Evolutionary conservation across 1,140 invertebrate genomes (phyloP), one percentile per base, ranked within the genome.

Genomic region (Nylanderia fulva): DNA sequence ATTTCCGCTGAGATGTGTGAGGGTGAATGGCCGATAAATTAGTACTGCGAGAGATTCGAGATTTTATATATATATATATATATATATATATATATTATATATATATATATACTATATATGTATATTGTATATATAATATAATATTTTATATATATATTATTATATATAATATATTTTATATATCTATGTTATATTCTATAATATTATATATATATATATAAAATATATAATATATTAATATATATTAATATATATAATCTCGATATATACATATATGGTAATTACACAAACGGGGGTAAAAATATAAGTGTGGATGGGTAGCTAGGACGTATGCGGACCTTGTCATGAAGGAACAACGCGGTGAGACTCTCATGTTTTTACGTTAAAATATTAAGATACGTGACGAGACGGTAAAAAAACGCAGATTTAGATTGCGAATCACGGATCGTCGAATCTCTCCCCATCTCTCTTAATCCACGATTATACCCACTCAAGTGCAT

Each of bases 21-120:
- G 69, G 27, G 83, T 84, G 68, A 88, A 86, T 80, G 88, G 77
- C 77, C 87, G 68, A 88, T 77, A 89, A 77, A 85, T 24, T 54
- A 79, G 42, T 39, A 39, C 74, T 58, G 82, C 85, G 58, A 84
- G 69, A 82, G 56, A 80, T 75, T 69, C 61, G 64, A 72, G 63
- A 82, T 64, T 64, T 45, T 45, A 79, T 66, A 77, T 77, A 64
- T 52, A 77, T 27, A 77, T 77, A 64, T 29, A 72, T 63, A 76
- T 29, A 75, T 61, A 72, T 74, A 54, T 24, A 48, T 54, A 72
- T 13, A 72, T 56, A 54, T n/a, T 72, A 54, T 61, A 71, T 56
- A 63, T 63, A 63, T 36, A 15, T 60, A 39, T 39, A 39, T 39
- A 39, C 24, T 11, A 60, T 60, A 27, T 60, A 60, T 61, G 11